These are phyloP conservation scores for Tetranychus urticae DNA, from an alignment of 1,140 invertebrate genomes.

Conservation along the genomic window DNA sequence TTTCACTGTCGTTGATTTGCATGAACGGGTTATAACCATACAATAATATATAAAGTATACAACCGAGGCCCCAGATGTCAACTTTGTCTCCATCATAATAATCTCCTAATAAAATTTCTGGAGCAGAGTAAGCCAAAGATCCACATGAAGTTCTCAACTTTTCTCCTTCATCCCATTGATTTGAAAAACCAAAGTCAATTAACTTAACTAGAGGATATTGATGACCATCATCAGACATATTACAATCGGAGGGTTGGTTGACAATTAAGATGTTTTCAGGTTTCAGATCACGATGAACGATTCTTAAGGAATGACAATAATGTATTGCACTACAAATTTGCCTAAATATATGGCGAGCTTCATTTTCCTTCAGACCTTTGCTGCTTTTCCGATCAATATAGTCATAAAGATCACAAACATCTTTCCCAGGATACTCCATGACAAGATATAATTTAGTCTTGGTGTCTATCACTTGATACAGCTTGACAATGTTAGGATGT, in stretches of 20 bases:
- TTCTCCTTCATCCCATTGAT: conserved; percentile 79
- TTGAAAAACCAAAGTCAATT: conserved; percentile 96
- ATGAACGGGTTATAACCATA: conserved; percentile 11
- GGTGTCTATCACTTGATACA: conserved; percentile 95
- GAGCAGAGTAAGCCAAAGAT: conserved; percentile 95
- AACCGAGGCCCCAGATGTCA: conserved; percentile 33
- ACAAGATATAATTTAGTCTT: conserved; percentile 62
- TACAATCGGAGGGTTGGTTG: conserved; percentile 5
- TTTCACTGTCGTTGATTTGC: conserved; percentile 12
- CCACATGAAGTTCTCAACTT: conserved; percentile 96
- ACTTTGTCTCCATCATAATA: conserved; percentile 23
- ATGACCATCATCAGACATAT: conserved; percentile 25
- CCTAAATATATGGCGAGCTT: conserved; percentile 74
- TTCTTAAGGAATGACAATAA: conserved; percentile 86
- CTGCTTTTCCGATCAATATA: conserved; percentile 74
- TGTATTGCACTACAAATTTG: conserved; percentile 88
- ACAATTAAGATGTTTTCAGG: conserved; percentile 99
- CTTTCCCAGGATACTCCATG: conserved; percentile 25
- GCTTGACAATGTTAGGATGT: conserved; percentile 86
- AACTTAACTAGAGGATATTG: conserved; percentile 90
- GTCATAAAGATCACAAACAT: conserved; percentile 96
- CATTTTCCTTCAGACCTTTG: conserved; percentile 32
- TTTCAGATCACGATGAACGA: conserved; percentile 84
- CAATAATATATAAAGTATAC: conserved; percentile 23
- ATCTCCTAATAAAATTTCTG: conserved; percentile 64